phyloP scores from a whole-genome alignment of 2,888 invertebrate genomes.

The Pegoplata infirma region DNA sequence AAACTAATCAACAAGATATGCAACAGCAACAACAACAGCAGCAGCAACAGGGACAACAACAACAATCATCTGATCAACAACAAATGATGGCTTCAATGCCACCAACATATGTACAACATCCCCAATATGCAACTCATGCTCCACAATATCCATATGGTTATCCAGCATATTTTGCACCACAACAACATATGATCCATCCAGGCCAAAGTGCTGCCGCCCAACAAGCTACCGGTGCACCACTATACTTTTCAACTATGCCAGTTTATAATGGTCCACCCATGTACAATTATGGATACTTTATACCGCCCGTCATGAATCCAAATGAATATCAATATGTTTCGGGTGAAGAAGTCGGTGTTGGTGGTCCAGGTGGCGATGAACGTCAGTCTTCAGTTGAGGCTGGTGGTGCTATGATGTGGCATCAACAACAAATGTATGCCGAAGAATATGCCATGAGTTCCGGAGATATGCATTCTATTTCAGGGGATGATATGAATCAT shows the following conservation, averaged over 20 bases:
- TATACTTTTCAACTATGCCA: constrained; percentile 72
- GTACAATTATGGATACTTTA: constrained; percentile 71
- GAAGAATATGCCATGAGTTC: constrained; percentile 72
- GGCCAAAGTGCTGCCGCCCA: constrained; percentile 72
- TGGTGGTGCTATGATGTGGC: constrained; percentile 69
- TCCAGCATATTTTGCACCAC: constrained; percentile 72
- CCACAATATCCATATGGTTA: constrained; percentile 70
- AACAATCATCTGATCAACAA: constrained; percentile 63
- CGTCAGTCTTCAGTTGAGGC: constrained; percentile 66
- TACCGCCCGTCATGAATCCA: constrained; percentile 71
- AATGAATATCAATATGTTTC: constrained; percentile 73
- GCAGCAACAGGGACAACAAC: constrained; percentile 66
- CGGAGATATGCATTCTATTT: constrained; percentile 66
- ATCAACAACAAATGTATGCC: constrained; percentile 71
- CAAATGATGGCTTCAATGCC: constrained; percentile 65
- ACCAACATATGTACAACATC: constrained; percentile 65
- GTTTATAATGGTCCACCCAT: constrained; percentile 70
- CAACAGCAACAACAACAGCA: constrained; percentile 63
- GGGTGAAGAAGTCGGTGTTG: constrained; percentile 68
- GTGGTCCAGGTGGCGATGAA: constrained; percentile 66
- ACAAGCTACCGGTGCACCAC: constrained; percentile 74
- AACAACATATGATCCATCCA: constrained; percentile 71
- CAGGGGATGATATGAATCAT: constrained; percentile 74
- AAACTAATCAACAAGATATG: constrained; percentile 40
- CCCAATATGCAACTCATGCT: constrained; percentile 66